These are phyloP conservation scores for Eupithecia abbreviata DNA, from an alignment of 2,888 invertebrate genomes.

Conservation along the genomic window DNA sequence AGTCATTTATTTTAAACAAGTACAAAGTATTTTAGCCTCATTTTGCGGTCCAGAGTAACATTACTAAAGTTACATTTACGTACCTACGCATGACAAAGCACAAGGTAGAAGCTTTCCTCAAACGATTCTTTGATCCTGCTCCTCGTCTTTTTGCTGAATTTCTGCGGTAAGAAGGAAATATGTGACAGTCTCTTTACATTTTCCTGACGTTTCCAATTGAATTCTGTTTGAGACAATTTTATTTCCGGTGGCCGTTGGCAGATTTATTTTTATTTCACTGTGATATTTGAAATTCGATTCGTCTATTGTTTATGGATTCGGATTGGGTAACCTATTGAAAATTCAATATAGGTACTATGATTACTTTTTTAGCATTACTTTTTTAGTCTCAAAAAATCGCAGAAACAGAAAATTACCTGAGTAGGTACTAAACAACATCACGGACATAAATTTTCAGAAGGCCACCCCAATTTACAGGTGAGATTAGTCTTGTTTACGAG, in stretches of 20 bases:
- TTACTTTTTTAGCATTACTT: background rate
- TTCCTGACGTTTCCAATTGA: constrained; percentile 48
- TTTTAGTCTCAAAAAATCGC: background rate
- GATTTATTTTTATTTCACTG: constrained; percentile 33
- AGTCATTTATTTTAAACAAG: background rate
- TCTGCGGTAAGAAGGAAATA: constrained; percentile 42
- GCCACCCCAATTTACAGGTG: constrained; percentile 9
- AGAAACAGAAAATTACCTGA: background rate
- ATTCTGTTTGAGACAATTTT: constrained; percentile 36
- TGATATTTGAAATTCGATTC: constrained; percentile 10
- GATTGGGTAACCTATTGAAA: background rate
- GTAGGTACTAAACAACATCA: background rate
- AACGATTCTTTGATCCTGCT: constrained; percentile 49
- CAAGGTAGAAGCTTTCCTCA: constrained; percentile 38
- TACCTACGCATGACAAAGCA: constrained; percentile 8
- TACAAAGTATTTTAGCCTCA: background rate
- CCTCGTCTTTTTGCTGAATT: constrained; percentile 34
- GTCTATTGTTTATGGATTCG: constrained; percentile 6
- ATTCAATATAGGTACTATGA: background rate
- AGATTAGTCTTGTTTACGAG: constrained; percentile 34
- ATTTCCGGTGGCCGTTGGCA: constrained; percentile 20
- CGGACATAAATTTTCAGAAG: background rate
- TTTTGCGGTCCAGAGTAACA: background rate
- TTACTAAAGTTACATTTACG: background rate
- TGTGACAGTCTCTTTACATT: constrained; percentile 51